Evolutionary conservation across 2,113 vertebrate species (phyloP), one percentile per base, ranked within the genome.

Genomic region (Ptilonorhynchus violaceus): DNA sequence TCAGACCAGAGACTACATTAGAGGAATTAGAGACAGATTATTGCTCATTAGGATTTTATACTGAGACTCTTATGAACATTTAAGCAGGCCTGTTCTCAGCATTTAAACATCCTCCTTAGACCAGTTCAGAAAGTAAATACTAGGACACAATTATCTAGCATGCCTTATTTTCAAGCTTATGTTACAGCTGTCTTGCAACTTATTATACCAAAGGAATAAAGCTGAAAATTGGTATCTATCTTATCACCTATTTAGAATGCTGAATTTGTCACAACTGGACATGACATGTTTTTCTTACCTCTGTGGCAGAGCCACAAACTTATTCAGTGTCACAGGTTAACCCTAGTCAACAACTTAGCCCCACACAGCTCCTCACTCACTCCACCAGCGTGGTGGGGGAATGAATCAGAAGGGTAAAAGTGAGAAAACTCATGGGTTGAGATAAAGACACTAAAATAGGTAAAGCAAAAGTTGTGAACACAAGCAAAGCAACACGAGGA

Each of bases 11-110:
- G 77, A 94, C 69, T 89, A 39, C 77, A 91, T 91, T 89, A 93
- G 78, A 94, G 62, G 88, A 96, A 97, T 95, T 95, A 96, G 62
- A 93, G 31, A 76, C 66, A 89, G 81, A 93, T 95, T 96, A 96
- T 85, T 76, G 58, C 53, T 95, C 88, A 94, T 95, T 94, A 95
- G 87, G 63, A 93, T 89, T 96, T 89, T 89, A 89, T 85, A 83
- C 41, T 22, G 42, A 89, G 82, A 83, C 84, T 73, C 42, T 80
- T 50, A 91, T 7, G 63, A 93, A 74, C 87, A 66, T 88, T 94
- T 88, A 72, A 90, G 63, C 67, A 47, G 70, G 50, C 39, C 72
- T 82, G 25, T 79, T 84, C 74, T 73, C 39, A 23, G 11, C 63
- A 89, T 91, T 93, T 63, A 91, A 96, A 89, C 23, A 66, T 50